Percentiles rank a stretch among this genome's conserved stretches.
These are phyloP conservation scores for Zelostemma sp. DNA, from an alignment of 1,140 invertebrate genomes.

Conservation along the genomic window DNA sequence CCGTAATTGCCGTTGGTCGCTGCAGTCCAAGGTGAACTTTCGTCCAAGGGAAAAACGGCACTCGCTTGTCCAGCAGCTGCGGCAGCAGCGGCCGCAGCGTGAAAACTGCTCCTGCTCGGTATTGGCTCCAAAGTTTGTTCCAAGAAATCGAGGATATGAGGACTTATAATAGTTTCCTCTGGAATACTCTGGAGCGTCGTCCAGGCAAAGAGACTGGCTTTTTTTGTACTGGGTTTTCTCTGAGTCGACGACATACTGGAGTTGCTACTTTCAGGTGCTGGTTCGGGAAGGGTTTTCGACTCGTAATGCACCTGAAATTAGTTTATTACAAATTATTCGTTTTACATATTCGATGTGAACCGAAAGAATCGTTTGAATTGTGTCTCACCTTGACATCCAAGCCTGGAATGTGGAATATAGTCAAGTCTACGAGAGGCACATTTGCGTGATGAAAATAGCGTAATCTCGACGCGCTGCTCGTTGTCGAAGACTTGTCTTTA, in stretches of 20 bases:
- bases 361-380: too few relatives aligned
- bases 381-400: slow-evolving; percentile 88
- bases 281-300: slow-evolving; percentile 82
- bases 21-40: slow-evolving; percentile 65
- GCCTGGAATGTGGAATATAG: slow-evolving; percentile 95
- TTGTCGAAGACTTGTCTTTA: slow-evolving; percentile 66
- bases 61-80: slow-evolving; percentile 57
- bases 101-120: slow-evolving; percentile 76
- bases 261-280: slow-evolving; percentile 51
- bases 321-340: too few relatives aligned
- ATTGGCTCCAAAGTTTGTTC: slow-evolving; percentile 96
- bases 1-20: slow-evolving; percentile 81
- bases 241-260: slow-evolving; percentile 57
- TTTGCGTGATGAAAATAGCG: slow-evolving; percentile 66
- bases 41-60: slow-evolving; percentile 58
- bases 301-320: slow-evolving; percentile 84
- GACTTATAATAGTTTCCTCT: slow-evolving; percentile 95
- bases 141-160: slow-evolving; percentile 93
- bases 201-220: slow-evolving; percentile 95
- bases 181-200: slow-evolving; percentile 95
- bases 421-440: slow-evolving; percentile 80
- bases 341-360: too few relatives aligned
- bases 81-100: slow-evolving; percentile 29
- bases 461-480: slow-evolving; percentile 67
- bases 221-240: slow-evolving; percentile 82